Base-by-base conservation (phyloP, 2,888 invertebrate genomes). In the Brachyptera putata region DNA sequence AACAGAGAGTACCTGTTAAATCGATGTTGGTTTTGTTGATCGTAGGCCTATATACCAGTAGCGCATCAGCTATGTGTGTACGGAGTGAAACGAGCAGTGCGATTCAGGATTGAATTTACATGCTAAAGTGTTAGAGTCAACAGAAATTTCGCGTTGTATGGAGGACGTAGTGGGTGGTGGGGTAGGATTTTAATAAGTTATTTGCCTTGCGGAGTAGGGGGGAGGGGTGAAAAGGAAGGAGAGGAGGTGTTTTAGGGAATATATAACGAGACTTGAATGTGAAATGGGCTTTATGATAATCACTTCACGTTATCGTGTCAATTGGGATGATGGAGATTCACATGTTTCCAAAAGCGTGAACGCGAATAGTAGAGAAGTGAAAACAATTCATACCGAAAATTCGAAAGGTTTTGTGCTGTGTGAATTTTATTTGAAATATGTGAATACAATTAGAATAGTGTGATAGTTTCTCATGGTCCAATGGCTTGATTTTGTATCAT, bases 121-220 rank as follows among this genome's bases (percentile, higher is more conserved):
- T 62, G 62, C 57, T 14, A 53, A 55, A 60, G 60, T 62, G 62
- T 60, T 59, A 60, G 53, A 62, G 57, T 62, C 62, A 62, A 62
- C 62, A 62, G 46, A 57, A 62, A 56, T 59, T 62, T 56, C 56
- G 62, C 21, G 36, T 24, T 25, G 58, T 53, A 48, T 48, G 37
- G 55, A 56, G 39, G n/a, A n/a, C n/a, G n/a, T n/a, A n/a, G n/a
- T n/a, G 63, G 63, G 58, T 21, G 46, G 46, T 22, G 14, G 43
- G 16, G 11, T 14, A 50, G 56, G 34, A 63, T 63, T 63, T 63
- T 63, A 63, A 63, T 61, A 61, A 63, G 63, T 61, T 63, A 61
- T 61, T 63, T 63, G 63, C 63, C 63, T 55, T 57, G 49, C n/a
- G n/a, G n/a, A n/a, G n/a, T n/a, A n/a, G n/a, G n/a, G n/a, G n/a